Evolutionary conservation across 2,797 vertebrate genomes (phyloP), one percentile per base, ranked within the genome.

Genomic region (Coranthus polyacanthus): DNA sequence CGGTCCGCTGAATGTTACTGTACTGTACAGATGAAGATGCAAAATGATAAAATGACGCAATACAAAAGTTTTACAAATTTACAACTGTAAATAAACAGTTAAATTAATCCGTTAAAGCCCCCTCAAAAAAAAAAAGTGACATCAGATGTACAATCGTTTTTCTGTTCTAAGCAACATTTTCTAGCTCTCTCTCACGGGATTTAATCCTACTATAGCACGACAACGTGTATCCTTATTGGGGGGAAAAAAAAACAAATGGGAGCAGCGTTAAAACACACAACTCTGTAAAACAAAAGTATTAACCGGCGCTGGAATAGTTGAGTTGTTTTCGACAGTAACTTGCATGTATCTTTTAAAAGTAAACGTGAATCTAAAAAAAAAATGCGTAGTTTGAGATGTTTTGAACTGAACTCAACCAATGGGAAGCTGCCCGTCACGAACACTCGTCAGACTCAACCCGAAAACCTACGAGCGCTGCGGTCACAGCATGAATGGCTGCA

Each of bases 21-120:
- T 42, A 66, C 51, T 77, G 12, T 72, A 76, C 44, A 81, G 5
- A 4, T 66, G 26, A 75, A 57, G 55, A 64, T 74, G 43, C n/a
- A 82, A 73, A 63, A 42, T 62, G 43, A 78, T 7, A 67, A 52
- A 57, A 45, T 64, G 58, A 67, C 47, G 80, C 21, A 71, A 72
- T 72, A 89, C 45, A 85, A 85, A 86, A 66, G 21, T 78, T 68
- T 57, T 73, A 79, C 12, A 86, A 79, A 79, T 75, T 8, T 72
- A 80, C 44, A 83, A 59, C 41, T 66, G 43, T 53, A 64, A 79
- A 78, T 34, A 73, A 82, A 62, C 17, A 66, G 9, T 12, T 11
- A 36, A 38, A 42, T 7, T 67, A 20, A 49, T 58, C 5, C 42
- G 18, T 36, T 52, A 32, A 2, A 12, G 39, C 10, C 2, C 5